These are phyloP conservation scores for Leptinotarsa lineolata DNA, from an alignment of 1,140 invertebrate genomes.

Conservation along the genomic window DNA sequence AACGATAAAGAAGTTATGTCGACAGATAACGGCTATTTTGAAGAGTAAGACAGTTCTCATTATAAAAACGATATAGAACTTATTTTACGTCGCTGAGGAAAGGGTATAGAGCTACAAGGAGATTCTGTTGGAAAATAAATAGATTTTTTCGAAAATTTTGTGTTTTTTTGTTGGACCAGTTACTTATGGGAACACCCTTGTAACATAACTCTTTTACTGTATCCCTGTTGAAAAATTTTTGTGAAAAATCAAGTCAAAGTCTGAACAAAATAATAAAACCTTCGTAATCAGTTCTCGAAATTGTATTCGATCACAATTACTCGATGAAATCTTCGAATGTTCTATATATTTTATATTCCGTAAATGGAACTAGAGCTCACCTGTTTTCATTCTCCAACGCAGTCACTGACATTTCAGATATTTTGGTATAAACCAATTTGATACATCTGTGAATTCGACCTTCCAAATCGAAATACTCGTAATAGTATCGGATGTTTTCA, in stretches of 20 bases:
- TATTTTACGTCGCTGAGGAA: no score
- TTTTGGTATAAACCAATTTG: constrained; percentile 67
- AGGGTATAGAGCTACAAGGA: no score
- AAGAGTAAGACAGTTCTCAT: no score
- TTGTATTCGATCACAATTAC: background rate
- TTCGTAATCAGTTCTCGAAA: background rate
- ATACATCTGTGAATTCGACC: constrained; percentile 64
- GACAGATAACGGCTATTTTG: no score
- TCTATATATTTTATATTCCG: background rate
- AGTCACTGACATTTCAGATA: constrained; percentile 71
- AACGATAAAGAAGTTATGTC: no score
- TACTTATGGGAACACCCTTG: no score
- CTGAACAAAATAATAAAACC: background rate
- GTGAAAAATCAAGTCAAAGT: background rate
- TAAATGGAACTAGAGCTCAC: constrained; percentile 50
- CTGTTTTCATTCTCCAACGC: constrained; percentile 74
- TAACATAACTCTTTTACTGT: no score
- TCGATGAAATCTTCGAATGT: background rate
- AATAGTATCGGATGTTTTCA: constrained; percentile 66
- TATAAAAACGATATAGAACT: no score
- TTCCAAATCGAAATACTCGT: constrained; percentile 72
- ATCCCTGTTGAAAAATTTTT: no score
- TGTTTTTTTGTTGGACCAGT: no score
- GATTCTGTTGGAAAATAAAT: no score
- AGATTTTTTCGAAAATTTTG: no score